These are phyloP conservation scores for Tursiops truncatus DNA, from an alignment of 2,113 vertebrate species.

Conservation along the genomic window DNA sequence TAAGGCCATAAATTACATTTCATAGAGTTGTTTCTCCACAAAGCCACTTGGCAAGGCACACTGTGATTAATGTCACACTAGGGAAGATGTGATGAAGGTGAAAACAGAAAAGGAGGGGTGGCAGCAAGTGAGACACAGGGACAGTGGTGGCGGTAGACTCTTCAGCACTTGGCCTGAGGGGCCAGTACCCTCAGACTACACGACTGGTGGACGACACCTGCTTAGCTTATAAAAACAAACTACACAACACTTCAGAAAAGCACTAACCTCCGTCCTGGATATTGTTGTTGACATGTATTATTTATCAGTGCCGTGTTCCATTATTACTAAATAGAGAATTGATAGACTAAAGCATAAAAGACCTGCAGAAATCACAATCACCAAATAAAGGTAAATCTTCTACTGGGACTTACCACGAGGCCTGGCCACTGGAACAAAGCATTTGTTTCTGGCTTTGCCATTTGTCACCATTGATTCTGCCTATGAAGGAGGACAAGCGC, in stretches of 20 bases:
- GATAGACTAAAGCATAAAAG: slow-evolving; percentile 40
- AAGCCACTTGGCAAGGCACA: slow-evolving; percentile 29
- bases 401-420: background rate
- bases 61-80: slow-evolving; percentile 3
- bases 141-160: background rate
- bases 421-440: background rate
- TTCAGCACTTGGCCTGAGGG: background rate
- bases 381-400: slow-evolving; percentile 13
- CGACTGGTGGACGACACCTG: background rate
- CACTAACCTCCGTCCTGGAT: background rate
- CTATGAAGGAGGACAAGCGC: background rate
- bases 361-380: background rate
- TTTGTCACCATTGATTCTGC: slow-evolving; percentile 58
- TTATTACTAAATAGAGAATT: slow-evolving; percentile 48
- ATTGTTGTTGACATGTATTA: background rate
- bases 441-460: background rate
- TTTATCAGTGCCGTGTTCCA: slow-evolving; percentile 3
- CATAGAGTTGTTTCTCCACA: slow-evolving; percentile 43
- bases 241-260: background rate
- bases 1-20: slow-evolving; percentile 66
- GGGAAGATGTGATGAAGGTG: background rate
- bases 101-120: background rate
- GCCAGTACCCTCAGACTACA: background rate
- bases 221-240: background rate
- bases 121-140: background rate